A percentile compares a stretch with the other conserved stretches of the same genome.
Conservation (phyloP, 2,888 invertebrate species). For the Myathropa florea region DNA sequence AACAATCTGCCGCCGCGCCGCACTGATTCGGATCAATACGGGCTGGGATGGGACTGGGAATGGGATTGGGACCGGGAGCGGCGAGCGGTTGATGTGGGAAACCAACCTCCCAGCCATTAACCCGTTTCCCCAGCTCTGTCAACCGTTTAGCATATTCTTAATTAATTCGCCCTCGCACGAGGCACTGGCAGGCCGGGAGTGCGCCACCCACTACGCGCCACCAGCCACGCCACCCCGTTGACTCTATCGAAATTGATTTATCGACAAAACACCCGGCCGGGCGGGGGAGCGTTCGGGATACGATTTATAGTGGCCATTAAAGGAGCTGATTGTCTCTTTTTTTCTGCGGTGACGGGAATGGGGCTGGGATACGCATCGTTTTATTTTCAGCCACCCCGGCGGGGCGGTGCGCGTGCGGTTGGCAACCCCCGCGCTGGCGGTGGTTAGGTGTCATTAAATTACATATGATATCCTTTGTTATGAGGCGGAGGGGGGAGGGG, state of each 20-base stretch:
- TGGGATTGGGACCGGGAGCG: not conserved
- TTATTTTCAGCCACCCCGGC: conserved; percentile 45
- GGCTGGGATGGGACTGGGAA: not conserved
- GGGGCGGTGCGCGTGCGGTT: conserved; percentile 32
- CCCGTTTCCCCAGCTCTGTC: conserved; percentile 33
- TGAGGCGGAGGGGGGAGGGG: conserved; percentile 28
- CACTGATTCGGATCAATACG: not conserved
- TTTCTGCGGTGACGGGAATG: conserved; percentile 51
- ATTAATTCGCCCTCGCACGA: conserved; percentile 63
- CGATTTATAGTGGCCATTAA: conserved; percentile 78
- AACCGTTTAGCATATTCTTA: conserved; percentile 70
- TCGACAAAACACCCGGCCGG: conserved; percentile 64
- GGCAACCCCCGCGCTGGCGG: not conserved
- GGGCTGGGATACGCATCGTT: conserved; percentile 11
- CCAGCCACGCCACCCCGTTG: conserved; percentile 24
- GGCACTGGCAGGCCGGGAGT: not conserved
- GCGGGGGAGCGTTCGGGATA: conserved; percentile 1
- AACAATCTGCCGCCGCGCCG: conserved; percentile 42
- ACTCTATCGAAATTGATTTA: conserved; percentile 70
- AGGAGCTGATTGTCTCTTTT: conserved; percentile 75
- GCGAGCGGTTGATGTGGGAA: not conserved
- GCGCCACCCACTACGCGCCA: conserved; percentile 17
- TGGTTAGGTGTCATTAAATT: conserved; percentile 58
- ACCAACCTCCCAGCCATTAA: not conserved
- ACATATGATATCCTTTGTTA: conserved; percentile 60